A percentile compares a stretch with the other conserved stretches of the same genome.
Conservation (phyloP, 2,888 invertebrate genomes). For the Caenorhabditis becei region DNA sequence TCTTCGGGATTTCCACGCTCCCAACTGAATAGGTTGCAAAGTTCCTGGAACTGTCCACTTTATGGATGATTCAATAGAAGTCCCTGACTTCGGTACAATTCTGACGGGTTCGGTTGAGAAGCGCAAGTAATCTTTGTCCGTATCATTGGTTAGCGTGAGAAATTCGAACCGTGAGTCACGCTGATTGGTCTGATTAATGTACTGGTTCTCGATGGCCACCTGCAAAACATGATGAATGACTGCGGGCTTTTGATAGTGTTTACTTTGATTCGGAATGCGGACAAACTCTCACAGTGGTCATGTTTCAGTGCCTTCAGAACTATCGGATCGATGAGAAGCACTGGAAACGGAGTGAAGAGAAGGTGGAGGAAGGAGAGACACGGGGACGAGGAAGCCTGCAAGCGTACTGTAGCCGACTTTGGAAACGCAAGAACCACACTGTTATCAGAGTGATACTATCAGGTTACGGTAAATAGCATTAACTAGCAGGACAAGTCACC, state of each 20-base stretch:
- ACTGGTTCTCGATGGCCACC: slow-evolving; percentile 28
- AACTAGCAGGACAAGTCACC: too few species aligned
- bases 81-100: slow-evolving; percentile 32
- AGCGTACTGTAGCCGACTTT: too few species aligned
- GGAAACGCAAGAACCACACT: too few species aligned
- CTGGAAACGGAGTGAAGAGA: slow-evolving; percentile 18
- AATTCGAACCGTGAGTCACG: slow-evolving; percentile 37
- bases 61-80: too few species aligned
- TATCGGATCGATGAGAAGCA: slow-evolving; percentile 39
- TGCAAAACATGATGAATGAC: not conserved
- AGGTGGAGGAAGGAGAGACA: slow-evolving; percentile 30
- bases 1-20: slow-evolving; percentile 15
- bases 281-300: slow-evolving; percentile 26
- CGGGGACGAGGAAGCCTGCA: slow-evolving; percentile 25
- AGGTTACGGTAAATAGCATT: too few species aligned
- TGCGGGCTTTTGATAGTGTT: not conserved
- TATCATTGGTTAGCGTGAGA: slow-evolving; percentile 17
- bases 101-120: slow-evolving; percentile 29
- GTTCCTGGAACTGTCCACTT: slow-evolving; percentile 9
- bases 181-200: not conserved
- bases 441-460: too few species aligned
- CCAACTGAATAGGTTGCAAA: slow-evolving; percentile 29
- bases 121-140: slow-evolving; percentile 31
- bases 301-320: slow-evolving; percentile 17
- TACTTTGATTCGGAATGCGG: slow-evolving; percentile 26